A percentile compares a stretch with the other conserved stretches of the same genome.
Conservation (phyloP, 2,113 vertebrate species). For the Pontoporia blainvillei region DNA sequence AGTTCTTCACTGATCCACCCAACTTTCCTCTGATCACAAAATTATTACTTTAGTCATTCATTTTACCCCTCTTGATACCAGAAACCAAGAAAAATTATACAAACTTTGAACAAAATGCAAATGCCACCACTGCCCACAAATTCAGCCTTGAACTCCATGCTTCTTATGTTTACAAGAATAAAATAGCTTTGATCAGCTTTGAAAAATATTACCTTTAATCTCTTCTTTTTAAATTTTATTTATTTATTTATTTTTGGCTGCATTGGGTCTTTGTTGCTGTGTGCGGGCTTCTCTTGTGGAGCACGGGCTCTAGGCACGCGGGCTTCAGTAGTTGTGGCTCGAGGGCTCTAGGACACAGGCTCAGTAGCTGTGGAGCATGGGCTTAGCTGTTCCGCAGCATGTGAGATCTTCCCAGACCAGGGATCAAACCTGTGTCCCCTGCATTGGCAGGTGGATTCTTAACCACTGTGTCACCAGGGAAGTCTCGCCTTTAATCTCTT, state of each 20-base stretch:
- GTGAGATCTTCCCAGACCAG: too few species aligned
- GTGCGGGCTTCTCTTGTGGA: too few species aligned
- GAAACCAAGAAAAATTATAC: not conserved
- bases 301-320: fast-evolving
- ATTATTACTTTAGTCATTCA: not conserved
- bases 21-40: not conserved
- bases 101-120: not conserved
- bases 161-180: not conserved
- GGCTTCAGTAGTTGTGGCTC: too few species aligned
- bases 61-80: not conserved
- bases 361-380: too few species aligned
- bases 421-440: too few species aligned
- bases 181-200: not conserved
- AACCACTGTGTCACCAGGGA: too few species aligned
- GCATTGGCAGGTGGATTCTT: too few species aligned
- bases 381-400: too few species aligned
- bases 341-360: too few species aligned
- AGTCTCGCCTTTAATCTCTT: not conserved
- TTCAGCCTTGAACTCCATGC: not conserved
- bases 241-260: too few species aligned
- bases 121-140: not conserved
- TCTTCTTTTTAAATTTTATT: too few species aligned
- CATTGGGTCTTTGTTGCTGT: fast-evolving
- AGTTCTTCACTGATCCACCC: not conserved
- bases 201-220: not conserved